Percentiles rank a stretch among this genome's conserved stretches.
These are phyloP conservation scores for Metacarcinus magister DNA, from an alignment of 2,888 invertebrate species.

Conservation along the genomic window DNA sequence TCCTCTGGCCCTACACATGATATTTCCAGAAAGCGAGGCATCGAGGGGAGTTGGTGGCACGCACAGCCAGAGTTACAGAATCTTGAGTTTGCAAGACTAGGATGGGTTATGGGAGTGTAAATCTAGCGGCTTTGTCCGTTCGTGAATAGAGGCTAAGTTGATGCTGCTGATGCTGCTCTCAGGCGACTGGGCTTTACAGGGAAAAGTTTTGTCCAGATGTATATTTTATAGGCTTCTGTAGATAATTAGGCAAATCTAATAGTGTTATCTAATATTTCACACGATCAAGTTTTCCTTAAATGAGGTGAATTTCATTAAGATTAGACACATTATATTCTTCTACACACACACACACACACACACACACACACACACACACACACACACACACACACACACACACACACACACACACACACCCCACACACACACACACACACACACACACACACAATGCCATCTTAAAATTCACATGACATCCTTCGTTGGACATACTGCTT, in stretches of 20 bases:
- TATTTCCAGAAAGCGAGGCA: neutral
- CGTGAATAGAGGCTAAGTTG: neutral
- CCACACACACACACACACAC: no score
- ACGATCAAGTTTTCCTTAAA: neutral
- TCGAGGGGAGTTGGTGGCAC: neutral
- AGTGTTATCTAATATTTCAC: neutral
- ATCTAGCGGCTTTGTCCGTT: constrained; percentile 13
- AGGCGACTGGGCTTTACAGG: neutral
- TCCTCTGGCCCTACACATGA: neutral
- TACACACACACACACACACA: no score
- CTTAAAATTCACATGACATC: no score
- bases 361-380: no score
- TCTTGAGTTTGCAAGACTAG: constrained; percentile 11
- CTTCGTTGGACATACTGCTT: no score
- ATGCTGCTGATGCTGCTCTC: neutral
- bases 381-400: no score
- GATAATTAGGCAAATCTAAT: neutral
- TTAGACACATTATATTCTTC: no score
- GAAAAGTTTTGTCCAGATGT: neutral
- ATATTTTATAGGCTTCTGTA: neutral
- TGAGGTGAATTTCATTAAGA: no score
- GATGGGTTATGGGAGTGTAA: constrained; percentile 26
- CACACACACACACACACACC: no score
- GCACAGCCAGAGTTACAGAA: neutral
- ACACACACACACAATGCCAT: no score